Base-by-base conservation (phyloP, 2,113 vertebrate species). In the Carettochelys insculpta region DNA sequence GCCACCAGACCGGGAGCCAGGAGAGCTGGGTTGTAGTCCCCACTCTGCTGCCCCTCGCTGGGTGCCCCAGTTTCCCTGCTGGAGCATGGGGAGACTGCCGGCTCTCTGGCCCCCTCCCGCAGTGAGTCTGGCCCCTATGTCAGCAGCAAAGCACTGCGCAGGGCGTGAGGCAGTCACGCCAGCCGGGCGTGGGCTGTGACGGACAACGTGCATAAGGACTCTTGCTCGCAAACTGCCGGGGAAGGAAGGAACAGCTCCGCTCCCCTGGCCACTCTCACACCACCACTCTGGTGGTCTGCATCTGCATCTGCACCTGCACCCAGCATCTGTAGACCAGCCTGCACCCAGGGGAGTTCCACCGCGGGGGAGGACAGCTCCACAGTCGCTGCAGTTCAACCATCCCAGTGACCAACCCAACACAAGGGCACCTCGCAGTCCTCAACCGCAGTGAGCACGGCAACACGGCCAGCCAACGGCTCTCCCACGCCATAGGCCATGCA, bases 201-300 rank as follows among this genome's bases (percentile, higher is more conserved):
- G 12, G 27, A 43, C 22, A 43, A 27, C 11, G 6, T 6, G 4
- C 6, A 4, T 73, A 73, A 3, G 41, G 24, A 43, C 41, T 73
- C 24, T 43, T 11, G 16, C 41, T 25, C 9, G 24, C 22, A 41
- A 73, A 25, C 10, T 27, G 13, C 61, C 5, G 6, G 34, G 14
- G 61, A 17, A 65, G 34, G 61, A 65, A 17, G n/a, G 61, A 24
- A 25, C 68, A 25, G 41, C 24, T 13, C 48, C 6, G 10, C 68
- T 10, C 24, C 24, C 16, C 24, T 24, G 19, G 9, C 5, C 17
- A 1, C n/a, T 2, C 2, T 1, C 11, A 3, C 17, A 24, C 1
- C 34, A 16, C 19, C n/a, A 20, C 5, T 73, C 27, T 43, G n/a
- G n/a, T n/a, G n/a, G n/a, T n/a, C n/a, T n/a, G n/a, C n/a, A n/a